Base-by-base conservation (phyloP, 1,140 invertebrate genomes). In the Homalodisca vitripennis region DNA sequence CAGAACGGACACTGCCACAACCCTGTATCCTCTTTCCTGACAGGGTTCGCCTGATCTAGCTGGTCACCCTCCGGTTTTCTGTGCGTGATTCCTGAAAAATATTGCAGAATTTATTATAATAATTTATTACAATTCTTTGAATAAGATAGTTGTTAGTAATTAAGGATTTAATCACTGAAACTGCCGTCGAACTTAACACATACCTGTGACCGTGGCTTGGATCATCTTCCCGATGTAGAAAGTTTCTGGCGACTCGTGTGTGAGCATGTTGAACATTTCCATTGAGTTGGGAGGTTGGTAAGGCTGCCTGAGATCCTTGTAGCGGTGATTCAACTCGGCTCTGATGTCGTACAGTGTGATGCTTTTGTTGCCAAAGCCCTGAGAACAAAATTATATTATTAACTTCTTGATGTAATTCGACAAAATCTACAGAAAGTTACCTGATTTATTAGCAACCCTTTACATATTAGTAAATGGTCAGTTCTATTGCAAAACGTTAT, bases 1-100 rank as follows among this genome's bases (percentile, higher is more conserved):
- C 98, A 99, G 78, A 98, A 98, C 0, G 96, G 96, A 83, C 98
- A 99, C 77, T 96, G 93, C 95, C 96, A 99, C 3, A 97, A 82
- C 2, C 93, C 92, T 32, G 93, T 95, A 75, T 97, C 94, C 68
- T 97, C 94, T 75, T 97, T 94, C 72, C 94, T 85, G 20, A 97
- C 91, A 0, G 97, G 97, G 84, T 98, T 97, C 0, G 95, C 96
- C 76, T 95, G 89, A 79, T 99, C 95, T 20, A 98, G 79, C 80
- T 98, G 93, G 70, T 98, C 95, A 14, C 91, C 89, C 76, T 95
- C 90, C 0, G 96, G 95, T 78, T 95, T 95, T 67, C 90, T 89
- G 68, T 95, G 89, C 22, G 90, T 89, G 69, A 95, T 93, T 0
- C 84, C 85, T 77, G 73, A 60, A 73, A 74, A 67, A n/a, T n/a